These are phyloP conservation scores for Argynnis bischoffii DNA, from an alignment of 2,888 invertebrate genomes.

Conservation along the genomic window DNA sequence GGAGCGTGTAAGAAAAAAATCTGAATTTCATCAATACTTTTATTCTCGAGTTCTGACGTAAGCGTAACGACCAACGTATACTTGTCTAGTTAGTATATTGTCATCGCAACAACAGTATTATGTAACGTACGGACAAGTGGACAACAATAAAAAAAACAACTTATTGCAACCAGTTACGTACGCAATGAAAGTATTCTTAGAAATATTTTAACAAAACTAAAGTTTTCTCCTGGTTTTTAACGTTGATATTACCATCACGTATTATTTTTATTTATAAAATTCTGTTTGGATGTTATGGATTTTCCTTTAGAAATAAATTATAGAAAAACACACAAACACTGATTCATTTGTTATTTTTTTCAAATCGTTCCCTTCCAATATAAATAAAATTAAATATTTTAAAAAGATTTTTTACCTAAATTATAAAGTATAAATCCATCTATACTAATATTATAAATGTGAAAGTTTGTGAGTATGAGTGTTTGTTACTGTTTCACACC, in stretches of 20 bases:
- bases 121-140: constrained; percentile 39
- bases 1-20: background rate
- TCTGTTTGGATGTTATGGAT: no score
- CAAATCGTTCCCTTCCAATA: no score
- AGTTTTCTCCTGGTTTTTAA: constrained; percentile 39
- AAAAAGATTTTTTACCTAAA: no score
- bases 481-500: no score
- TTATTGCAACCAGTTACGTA: constrained; percentile 42
- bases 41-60: constrained; percentile 5
- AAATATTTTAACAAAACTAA: constrained; percentile 44
- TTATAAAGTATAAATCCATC: no score
- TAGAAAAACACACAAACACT: no score
- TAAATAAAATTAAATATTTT: no score
- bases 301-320: no score
- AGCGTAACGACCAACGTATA: constrained; percentile 1
- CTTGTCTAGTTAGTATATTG: constrained; percentile 31
- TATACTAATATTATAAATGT: background rate
- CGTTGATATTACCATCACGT: constrained; percentile 3
- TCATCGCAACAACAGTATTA: constrained; percentile 43
- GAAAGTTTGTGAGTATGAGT: no score
- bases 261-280: background rate
- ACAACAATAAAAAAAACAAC: constrained; percentile 38
- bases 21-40: constrained; percentile 9
- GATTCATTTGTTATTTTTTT: no score
- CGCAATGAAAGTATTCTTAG: constrained; percentile 46